These are phyloP conservation scores for Cephalophus harveyi DNA, from an alignment of 2,113 vertebrate species.

Conservation along the genomic window DNA sequence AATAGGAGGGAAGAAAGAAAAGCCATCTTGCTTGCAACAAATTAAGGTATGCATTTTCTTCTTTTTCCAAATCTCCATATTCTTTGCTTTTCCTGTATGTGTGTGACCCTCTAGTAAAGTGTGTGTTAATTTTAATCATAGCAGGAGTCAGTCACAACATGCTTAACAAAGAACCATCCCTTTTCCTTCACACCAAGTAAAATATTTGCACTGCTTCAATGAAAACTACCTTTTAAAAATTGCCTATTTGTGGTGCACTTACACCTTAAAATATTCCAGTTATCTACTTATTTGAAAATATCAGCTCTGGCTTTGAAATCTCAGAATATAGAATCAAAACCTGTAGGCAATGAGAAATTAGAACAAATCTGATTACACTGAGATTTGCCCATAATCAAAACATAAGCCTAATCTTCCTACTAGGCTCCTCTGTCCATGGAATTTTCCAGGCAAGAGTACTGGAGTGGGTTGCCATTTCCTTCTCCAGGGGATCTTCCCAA, in stretches of 20 bases:
- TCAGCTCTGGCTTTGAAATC: background rate
- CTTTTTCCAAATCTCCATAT: background rate
- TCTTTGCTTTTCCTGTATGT: background rate
- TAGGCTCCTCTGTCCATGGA: too few species aligned
- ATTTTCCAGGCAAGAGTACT: too few species aligned
- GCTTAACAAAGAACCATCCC: background rate
- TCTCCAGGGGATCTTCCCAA: too few species aligned
- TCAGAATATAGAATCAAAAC: background rate
- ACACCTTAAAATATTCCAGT: background rate
- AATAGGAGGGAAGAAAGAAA: background rate
- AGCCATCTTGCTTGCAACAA: background rate
- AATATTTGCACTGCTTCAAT: background rate
- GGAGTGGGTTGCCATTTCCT: too few species aligned
- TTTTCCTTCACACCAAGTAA: background rate
- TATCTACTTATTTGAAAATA: background rate
- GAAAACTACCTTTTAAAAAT: background rate
- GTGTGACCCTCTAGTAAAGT: background rate
- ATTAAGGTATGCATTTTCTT: constrained; percentile 6
- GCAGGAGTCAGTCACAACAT: background rate
- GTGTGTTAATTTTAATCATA: background rate
- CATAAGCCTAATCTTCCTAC: background rate
- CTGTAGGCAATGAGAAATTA: background rate
- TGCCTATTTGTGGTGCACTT: background rate
- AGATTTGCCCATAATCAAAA: background rate
- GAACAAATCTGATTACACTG: background rate